Evolutionary conservation across 1,140 invertebrate genomes (phyloP), one percentile per base, ranked within the genome.

Genomic region (Augochlora pura): DNA sequence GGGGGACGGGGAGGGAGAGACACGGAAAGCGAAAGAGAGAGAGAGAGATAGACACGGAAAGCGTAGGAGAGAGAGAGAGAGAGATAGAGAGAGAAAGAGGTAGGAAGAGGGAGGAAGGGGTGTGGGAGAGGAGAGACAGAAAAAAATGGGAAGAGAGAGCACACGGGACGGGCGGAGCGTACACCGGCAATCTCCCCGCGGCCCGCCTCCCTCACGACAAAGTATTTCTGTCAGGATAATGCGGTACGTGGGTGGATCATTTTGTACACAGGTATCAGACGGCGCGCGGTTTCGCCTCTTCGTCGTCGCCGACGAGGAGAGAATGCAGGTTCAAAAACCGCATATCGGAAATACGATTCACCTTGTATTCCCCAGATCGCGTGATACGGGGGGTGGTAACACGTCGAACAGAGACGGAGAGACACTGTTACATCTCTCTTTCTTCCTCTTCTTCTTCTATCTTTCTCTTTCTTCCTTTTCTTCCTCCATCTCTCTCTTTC

Each of bases 191-290:
- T 23, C 52, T 59, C 39, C 10, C 60, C 60, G 4, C 16, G 42
- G 46, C 46, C 59, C 49, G 49, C 16, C 69, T 21, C 39, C 39
- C n/a, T 9, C 54, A 60, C 77, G 42, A 79, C 77, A 67, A 60
- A 73, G 77, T 79, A 79, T 74, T 49, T 72, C 71, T 79, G 77
- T 79, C 77, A 39, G 77, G 71, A 66, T 66, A 66, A 79, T 62
- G 70, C 52, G 21, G 70, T 60, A 79, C 77, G 77, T 79, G 77
- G 77, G 77, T 79, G 77, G 77, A 79, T 74, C 77, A 79, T 79
- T 79, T 79, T 67, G 77, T 74, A 52, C 65, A 62, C 69, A 57
- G 39, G 70, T 52, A 62, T 77, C 75, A 77, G 66, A 69, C 74
- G 66, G 60, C 74, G 46, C 46, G 23, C 49, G 54, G 52, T 38